These are phyloP conservation scores for Mustela nigripes DNA, from an alignment of 2,113 vertebrate genomes.

Conservation along the genomic window DNA sequence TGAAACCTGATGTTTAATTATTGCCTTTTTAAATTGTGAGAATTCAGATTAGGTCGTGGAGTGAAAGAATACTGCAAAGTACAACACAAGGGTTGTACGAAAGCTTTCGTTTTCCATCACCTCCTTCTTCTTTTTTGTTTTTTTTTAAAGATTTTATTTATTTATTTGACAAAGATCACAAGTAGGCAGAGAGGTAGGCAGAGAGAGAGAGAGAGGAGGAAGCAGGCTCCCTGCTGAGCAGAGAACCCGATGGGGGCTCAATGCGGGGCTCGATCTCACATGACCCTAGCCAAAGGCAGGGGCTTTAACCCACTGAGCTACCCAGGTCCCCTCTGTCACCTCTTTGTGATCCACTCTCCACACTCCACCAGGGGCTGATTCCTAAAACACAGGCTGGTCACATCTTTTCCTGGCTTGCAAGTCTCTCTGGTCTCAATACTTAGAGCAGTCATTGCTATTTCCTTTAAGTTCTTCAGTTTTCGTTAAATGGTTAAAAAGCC, in stretches of 20 bases:
- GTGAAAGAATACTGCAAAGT: background rate
- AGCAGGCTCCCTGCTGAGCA: too few species aligned
- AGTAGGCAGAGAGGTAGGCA: too few species aligned
- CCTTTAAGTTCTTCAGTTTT: background rate
- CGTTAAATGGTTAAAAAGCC: background rate
- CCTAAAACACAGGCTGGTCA: background rate
- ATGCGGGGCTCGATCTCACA: too few species aligned
- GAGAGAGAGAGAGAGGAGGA: too few species aligned
- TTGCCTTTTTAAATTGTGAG: constrained; percentile 49
- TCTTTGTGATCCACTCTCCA: background rate
- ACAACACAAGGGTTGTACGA: background rate
- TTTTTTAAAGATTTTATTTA: too few species aligned
- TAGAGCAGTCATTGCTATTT: background rate
- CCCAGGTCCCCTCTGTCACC: too few species aligned
- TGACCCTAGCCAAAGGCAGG: too few species aligned
- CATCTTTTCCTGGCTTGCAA: background rate
- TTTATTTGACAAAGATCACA: too few species aligned
- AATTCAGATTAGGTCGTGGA: constrained; percentile 18
- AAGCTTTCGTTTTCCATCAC: background rate
- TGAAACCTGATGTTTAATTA: background rate
- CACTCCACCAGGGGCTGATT: background rate
- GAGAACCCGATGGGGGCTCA: too few species aligned
- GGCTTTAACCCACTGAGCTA: too few species aligned
- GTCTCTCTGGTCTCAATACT: background rate
- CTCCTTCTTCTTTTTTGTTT: background rate